phyloP scores from a whole-genome alignment of 2,888 invertebrate species.

The Cataglyphis livida region DNA sequence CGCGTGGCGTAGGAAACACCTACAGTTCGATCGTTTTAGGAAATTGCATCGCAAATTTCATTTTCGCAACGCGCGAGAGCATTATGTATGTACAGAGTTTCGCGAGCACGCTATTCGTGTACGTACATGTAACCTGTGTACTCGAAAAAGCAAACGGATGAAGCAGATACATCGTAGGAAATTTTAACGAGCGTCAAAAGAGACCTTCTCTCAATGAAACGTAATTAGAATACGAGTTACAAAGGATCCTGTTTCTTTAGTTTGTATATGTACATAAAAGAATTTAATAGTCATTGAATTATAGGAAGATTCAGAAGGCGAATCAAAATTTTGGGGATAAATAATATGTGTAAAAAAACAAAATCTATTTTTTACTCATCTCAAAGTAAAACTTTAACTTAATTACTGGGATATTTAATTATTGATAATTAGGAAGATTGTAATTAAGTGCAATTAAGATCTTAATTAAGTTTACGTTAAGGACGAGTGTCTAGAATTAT shows the following conservation, averaged over 20 bases:
- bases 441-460: background rate
- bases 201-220: background rate
- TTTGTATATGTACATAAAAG: background rate
- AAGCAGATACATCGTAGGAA: background rate
- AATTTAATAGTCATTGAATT: background rate
- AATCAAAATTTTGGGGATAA: background rate
- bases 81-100: conserved; percentile 15
- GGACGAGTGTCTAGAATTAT: background rate
- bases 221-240: background rate
- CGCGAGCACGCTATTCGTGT: background rate
- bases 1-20: conserved; percentile 2
- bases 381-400: conserved; percentile 6
- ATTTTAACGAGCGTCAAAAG: background rate
- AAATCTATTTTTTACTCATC: background rate
- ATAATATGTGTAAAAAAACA: background rate
- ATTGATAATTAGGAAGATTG: conserved; percentile 13
- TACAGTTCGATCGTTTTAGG: conserved; percentile 35
- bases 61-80: conserved; percentile 30
- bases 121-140: background rate
- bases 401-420: conserved; percentile 25
- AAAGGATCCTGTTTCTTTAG: background rate
- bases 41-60: conserved; percentile 43
- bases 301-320: background rate
- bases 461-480: conserved; percentile 12
- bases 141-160: conserved; percentile 6